A percentile compares a stretch with the other conserved stretches of the same genome.
Evolutionary conservation across 2,797 vertebrate genomes (phyloP).

Genomic region (Tauraco hartlaubi): DNA sequence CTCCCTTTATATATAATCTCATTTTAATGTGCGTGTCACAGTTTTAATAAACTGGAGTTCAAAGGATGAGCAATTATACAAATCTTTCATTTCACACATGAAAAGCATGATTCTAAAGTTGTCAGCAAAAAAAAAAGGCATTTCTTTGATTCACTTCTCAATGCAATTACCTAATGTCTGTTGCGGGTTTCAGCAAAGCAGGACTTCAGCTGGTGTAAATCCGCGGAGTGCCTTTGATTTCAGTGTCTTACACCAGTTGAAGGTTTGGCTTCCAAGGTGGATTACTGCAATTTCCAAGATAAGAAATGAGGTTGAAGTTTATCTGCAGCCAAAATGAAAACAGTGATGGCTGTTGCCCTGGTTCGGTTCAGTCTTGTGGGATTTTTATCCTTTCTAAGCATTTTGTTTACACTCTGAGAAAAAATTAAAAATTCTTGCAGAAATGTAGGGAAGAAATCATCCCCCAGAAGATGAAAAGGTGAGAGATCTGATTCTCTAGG

Average conservation of each 20-base stretch:
- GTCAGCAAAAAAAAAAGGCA: not conserved
- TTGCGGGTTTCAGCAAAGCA: not conserved
- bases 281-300: conserved; percentile 18
- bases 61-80: conserved; percentile 70
- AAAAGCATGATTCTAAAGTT: conserved; percentile 33
- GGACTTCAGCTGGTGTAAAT: not conserved
- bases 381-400: not conserved
- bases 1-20: conserved; percentile 44
- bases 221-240: not conserved
- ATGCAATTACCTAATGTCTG: conserved; percentile 36
- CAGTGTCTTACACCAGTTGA: not conserved
- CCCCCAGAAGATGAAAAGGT: not conserved
- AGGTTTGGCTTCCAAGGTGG: not conserved
- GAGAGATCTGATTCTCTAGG: not conserved
- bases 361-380: not conserved
- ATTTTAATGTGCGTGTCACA: conserved; percentile 44
- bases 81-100: conserved; percentile 67
- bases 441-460: not conserved
- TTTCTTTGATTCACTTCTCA: conserved; percentile 41
- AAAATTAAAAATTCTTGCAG: not conserved
- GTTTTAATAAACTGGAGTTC: conserved; percentile 58
- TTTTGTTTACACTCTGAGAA: not conserved
- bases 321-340: not conserved
- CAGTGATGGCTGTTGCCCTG: not conserved
- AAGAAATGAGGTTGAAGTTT: conserved; percentile 41